Evolutionary conservation across 2,888 invertebrate genomes (phyloP).

Genomic region (Melanostoma mellinum): DNA sequence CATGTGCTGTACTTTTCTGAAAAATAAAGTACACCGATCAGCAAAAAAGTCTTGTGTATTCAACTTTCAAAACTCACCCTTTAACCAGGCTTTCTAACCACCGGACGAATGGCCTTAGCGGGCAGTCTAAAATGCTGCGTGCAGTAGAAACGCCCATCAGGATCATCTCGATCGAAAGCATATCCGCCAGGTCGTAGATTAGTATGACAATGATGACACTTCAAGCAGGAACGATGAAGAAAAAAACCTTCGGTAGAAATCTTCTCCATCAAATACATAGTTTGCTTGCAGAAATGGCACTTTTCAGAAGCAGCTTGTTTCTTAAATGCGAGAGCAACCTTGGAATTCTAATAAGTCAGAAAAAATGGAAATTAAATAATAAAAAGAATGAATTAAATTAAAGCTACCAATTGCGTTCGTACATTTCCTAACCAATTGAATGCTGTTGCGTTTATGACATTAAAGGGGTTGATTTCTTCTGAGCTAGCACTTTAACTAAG

Average conservation of each 20-base stretch:
- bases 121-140: conserved; percentile 88
- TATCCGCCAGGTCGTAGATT: conserved; percentile 90
- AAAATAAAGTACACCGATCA: too few relatives aligned
- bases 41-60: neutral
- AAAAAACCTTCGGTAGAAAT: conserved; percentile 94
- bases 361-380: conserved; percentile 42
- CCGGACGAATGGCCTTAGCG: conserved; percentile 82
- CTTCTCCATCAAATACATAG: conserved; percentile 96
- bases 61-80: conserved; percentile 72
- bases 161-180: conserved; percentile 87
- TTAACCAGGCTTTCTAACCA: conserved; percentile 76
- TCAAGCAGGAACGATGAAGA: conserved; percentile 96
- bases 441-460: conserved; percentile 36
- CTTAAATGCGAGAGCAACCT: conserved; percentile 85
- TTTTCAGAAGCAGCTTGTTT: conserved; percentile 88
- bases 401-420: conserved; percentile 30
- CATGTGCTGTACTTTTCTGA: conserved; percentile 74
- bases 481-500: too few relatives aligned
- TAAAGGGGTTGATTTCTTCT: too few relatives aligned
- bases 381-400: too few relatives aligned
- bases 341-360: conserved; percentile 84
- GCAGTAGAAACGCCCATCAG: conserved; percentile 88
- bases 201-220: conserved; percentile 95
- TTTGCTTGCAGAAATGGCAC: conserved; percentile 94
- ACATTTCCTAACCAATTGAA: conserved; percentile 18